Conservation (phyloP, 2,113 vertebrate species). For the Halcyon malimbica region DNA sequence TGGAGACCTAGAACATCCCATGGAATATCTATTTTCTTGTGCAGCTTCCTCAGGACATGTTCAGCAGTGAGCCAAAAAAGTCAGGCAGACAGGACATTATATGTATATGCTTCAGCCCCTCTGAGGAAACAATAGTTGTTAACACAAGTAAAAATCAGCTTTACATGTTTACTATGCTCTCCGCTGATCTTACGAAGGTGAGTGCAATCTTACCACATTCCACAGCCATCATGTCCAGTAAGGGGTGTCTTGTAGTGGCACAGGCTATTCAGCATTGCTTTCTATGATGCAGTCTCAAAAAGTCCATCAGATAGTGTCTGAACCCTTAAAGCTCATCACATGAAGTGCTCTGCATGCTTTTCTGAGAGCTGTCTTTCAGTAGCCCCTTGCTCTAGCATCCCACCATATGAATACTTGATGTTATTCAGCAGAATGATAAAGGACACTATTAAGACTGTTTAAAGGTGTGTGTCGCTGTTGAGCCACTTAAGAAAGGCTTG, state of each 20-base stretch:
- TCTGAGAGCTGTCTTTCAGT: background rate
- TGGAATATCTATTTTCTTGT: background rate
- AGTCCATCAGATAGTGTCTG: background rate
- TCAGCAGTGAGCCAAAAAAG: slow-evolving; percentile 70
- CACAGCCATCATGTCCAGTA: background rate
- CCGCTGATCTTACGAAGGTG: slow-evolving; percentile 76
- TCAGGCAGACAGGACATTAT: slow-evolving; percentile 81
- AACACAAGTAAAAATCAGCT: slow-evolving; percentile 87
- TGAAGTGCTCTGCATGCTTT: background rate
- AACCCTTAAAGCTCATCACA: background rate
- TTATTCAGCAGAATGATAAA: background rate
- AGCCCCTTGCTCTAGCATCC: background rate
- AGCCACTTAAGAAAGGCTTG: background rate
- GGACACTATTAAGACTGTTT: background rate
- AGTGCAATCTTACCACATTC: background rate
- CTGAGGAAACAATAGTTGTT: slow-evolving; percentile 84
- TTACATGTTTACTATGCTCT: slow-evolving; percentile 82
- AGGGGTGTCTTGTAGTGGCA: background rate
- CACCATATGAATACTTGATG: background rate
- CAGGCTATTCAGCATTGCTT: background rate
- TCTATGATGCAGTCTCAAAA: background rate
- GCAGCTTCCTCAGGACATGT: slow-evolving; percentile 86
- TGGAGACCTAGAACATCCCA: background rate
- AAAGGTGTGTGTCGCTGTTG: background rate
- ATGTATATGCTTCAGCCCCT: slow-evolving; percentile 89